Conservation (phyloP, 1,140 invertebrate species). For the Nasonia longicornis region DNA sequence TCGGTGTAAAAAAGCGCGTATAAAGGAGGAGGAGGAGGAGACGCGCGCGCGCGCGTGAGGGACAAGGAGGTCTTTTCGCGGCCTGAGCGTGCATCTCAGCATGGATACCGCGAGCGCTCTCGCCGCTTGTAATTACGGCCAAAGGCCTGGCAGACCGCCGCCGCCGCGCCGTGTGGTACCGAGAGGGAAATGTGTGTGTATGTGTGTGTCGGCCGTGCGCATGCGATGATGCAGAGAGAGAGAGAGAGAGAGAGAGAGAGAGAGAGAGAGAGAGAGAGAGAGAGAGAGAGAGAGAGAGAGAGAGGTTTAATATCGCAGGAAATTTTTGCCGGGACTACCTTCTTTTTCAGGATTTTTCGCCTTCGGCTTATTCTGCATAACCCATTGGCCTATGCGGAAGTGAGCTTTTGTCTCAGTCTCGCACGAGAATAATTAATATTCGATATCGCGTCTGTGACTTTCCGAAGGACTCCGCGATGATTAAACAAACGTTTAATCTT, state of each 20-base stretch:
- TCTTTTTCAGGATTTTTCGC: background rate
- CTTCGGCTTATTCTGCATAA: background rate
- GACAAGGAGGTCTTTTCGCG: constrained; percentile 26
- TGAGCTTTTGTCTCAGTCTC: constrained; percentile 19
- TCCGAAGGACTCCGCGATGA: background rate
- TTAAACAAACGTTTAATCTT: background rate
- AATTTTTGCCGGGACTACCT: background rate
- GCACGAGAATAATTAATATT: constrained; percentile 16
- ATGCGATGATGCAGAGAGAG: too few species aligned
- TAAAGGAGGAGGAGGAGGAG: constrained; percentile 24
- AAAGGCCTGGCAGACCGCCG: background rate
- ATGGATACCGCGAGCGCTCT: constrained; percentile 25
- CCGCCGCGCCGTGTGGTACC: background rate
- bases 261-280: too few species aligned
- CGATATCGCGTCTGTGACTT: background rate
- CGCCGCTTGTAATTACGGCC: constrained; percentile 40
- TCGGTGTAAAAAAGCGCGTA: background rate
- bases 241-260: background rate
- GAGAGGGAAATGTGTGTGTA: constrained; percentile 13
- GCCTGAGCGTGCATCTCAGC: constrained; percentile 30
- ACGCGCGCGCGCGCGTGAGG: background rate
- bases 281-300: too few species aligned
- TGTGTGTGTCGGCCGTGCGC: background rate
- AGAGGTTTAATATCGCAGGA: background rate
- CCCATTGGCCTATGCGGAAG: background rate